Conservation (phyloP, 2,888 invertebrate species). For the Noctua fimbriata region DNA sequence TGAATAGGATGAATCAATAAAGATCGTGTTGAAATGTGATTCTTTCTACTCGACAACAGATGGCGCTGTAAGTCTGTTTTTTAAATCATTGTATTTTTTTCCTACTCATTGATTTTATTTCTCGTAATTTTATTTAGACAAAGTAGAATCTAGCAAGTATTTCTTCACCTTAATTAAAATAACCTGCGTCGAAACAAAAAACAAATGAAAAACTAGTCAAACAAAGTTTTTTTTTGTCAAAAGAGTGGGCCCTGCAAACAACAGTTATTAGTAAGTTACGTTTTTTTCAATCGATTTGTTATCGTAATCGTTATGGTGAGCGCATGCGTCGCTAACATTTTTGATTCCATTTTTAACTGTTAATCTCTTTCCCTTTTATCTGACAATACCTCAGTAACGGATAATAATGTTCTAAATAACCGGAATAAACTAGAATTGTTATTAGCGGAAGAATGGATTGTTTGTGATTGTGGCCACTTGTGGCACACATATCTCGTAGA, state of each 20-base stretch:
- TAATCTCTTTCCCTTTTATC: not conserved
- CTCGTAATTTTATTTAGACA: not conserved
- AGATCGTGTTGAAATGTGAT: not conserved
- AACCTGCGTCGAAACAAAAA: not conserved
- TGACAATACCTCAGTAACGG: not conserved
- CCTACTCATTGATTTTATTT: not conserved
- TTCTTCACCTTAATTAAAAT: not conserved
- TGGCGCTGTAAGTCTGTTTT: constrained; percentile 34
- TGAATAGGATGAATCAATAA: constrained; percentile 7
- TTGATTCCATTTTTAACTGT: not conserved
- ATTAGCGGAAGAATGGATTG: not conserved
- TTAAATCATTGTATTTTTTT: not conserved
- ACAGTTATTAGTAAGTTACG: not conserved
- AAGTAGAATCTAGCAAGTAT: not conserved
- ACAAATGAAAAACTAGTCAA: not conserved
- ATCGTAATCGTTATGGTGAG: not conserved
- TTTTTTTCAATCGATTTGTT: constrained; percentile 6
- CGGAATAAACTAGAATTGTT: not conserved
- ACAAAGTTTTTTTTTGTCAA: constrained; percentile 3
- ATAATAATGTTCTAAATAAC: not conserved
- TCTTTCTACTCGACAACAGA: constrained; percentile 46
- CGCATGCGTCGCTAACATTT: no score
- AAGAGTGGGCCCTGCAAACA: constrained; percentile 4
- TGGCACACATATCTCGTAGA: constrained; percentile 9
- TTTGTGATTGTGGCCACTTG: constrained; percentile 27